Conservation (phyloP, 1,140 invertebrate species). For the Phocides pigmalion region DNA sequence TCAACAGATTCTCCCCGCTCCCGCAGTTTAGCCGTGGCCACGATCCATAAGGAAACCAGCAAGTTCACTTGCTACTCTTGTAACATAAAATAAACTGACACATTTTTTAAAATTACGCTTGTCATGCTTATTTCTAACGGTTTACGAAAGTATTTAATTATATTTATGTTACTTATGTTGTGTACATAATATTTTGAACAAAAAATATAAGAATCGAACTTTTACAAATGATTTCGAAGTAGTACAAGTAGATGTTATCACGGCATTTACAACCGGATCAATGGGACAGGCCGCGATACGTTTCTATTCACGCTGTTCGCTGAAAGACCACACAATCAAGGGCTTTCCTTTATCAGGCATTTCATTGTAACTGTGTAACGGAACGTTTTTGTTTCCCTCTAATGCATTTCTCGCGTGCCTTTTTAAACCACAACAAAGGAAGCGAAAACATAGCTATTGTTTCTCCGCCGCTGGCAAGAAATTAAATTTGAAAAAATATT, state of each 20-base stretch:
- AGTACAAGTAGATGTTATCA: neutral
- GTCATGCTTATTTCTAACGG: too few relatives aligned
- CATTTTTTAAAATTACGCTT: too few relatives aligned
- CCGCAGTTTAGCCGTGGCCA: too few relatives aligned
- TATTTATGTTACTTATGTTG: too few relatives aligned
- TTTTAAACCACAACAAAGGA: conserved; percentile 31
- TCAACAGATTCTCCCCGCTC: too few relatives aligned
- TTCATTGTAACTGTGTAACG: conserved; percentile 31
- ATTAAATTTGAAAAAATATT: conserved; percentile 31
- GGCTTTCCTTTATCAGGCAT: conserved; percentile 25
- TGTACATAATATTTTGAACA: too few relatives aligned
- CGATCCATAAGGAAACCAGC: too few relatives aligned
- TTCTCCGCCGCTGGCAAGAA: conserved; percentile 21
- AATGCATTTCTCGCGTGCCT: conserved; percentile 33
- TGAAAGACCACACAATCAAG: conserved; percentile 21
- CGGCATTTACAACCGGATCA: neutral
- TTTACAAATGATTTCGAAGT: too few relatives aligned
- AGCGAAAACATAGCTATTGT: conserved; percentile 28
- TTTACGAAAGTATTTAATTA: too few relatives aligned
- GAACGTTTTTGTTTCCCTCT: conserved; percentile 30
- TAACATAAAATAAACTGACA: too few relatives aligned
- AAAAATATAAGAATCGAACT: too few relatives aligned
- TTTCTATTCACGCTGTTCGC: conserved; percentile 12
- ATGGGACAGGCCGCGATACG: conserved; percentile 10
- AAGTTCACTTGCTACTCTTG: too few relatives aligned